Conservation (phyloP, 2,888 invertebrate species). For the Eupithecia subumbrata region DNA sequence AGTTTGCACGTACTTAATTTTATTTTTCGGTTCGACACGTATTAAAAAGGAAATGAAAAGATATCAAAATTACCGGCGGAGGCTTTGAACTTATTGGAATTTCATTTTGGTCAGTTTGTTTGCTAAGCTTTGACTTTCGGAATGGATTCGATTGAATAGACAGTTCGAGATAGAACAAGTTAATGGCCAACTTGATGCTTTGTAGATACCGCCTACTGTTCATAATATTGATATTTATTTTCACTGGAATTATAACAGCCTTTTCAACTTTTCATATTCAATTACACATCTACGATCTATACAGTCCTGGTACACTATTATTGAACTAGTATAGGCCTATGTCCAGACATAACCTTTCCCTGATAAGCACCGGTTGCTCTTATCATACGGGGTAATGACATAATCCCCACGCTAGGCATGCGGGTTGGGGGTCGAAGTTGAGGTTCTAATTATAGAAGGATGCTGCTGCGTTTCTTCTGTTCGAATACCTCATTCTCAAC, state of each 20-base stretch:
- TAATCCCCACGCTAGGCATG: background rate
- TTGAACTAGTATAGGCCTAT: background rate
- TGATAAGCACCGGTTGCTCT: background rate
- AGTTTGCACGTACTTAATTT: background rate
- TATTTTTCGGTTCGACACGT: constrained; percentile 8
- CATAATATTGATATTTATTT: background rate
- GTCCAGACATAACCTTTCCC: background rate
- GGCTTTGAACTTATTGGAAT: background rate
- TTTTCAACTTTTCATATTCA: background rate
- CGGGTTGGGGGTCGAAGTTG: background rate
- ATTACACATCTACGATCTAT: background rate
- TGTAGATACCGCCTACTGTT: background rate
- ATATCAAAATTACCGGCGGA: background rate
- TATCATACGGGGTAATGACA: background rate
- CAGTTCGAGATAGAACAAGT: background rate
- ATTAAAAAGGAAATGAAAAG: background rate
- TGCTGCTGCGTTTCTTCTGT: background rate
- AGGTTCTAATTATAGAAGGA: background rate
- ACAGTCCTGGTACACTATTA: background rate
- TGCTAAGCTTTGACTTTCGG: background rate
- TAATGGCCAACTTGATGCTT: background rate
- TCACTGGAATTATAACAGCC: background rate
- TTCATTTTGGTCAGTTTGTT: background rate
- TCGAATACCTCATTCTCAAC: background rate
- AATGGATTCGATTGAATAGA: background rate